Conservation (phyloP, 30 jellyfish, hydroid and myxozoan genomes). For the Hydractinia symbiolongicarpus region DNA sequence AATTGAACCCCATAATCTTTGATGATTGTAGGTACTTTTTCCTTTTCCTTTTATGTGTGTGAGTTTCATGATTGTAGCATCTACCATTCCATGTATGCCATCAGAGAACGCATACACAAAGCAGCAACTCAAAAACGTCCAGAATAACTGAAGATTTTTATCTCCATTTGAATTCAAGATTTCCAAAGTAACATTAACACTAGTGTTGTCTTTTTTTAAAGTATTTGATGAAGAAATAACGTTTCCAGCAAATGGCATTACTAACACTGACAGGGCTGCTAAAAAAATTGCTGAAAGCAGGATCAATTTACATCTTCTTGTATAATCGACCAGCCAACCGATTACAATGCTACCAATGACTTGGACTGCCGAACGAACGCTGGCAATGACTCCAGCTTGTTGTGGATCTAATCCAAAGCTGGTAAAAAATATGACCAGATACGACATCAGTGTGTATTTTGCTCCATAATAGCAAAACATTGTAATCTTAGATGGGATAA, state of each 20-base stretch:
- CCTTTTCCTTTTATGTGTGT: neutral
- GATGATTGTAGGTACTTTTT: constrained; percentile 8
- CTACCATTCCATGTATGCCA: neutral
- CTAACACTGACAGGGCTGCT: neutral
- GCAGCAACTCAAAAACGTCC: constrained; percentile 1
- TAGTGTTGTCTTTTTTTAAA: no score
- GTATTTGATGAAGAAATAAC: no score
- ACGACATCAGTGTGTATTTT: neutral
- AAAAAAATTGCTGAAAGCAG: neutral
- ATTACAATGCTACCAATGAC: neutral
- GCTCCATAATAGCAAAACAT: constrained; percentile 16
- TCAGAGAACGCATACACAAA: constrained; percentile 7
- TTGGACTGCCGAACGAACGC: neutral
- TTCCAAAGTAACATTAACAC: no score
- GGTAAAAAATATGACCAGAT: constrained; percentile 3
- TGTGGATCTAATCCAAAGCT: neutral
- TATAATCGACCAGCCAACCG: constrained; percentile 14
- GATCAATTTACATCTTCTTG: neutral
- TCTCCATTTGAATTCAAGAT: neutral
- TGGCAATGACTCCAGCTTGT: constrained; percentile 15
- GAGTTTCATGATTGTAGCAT: neutral
- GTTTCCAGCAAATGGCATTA: neutral
- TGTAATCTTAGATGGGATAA: neutral
- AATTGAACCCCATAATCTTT: constrained; percentile 17
- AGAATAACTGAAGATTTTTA: neutral